Percentiles rank a stretch among this genome's conserved stretches.
phyloP scores from a whole-genome alignment of 2,888 invertebrate species.

The Andrena chrysosceles region DNA sequence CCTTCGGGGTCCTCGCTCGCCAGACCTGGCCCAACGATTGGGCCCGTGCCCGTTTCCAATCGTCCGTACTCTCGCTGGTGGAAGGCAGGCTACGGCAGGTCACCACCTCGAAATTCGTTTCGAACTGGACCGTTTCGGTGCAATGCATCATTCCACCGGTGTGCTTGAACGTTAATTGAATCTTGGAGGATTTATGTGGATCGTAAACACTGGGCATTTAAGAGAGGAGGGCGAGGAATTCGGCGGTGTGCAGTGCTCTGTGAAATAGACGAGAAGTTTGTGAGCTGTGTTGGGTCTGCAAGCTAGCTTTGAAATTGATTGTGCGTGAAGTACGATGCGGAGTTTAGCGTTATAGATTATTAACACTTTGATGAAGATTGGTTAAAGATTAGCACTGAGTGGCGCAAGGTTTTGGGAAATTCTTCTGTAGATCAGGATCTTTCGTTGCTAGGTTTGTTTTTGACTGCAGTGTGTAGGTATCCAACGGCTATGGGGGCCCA shows the following conservation, averaged over 20 bases:
- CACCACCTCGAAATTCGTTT: slow-evolving; percentile 45
- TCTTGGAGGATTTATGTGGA: slow-evolving; percentile 51
- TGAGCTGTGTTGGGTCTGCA: too few species aligned
- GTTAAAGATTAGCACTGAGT: too few species aligned
- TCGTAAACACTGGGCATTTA: slow-evolving; percentile 40
- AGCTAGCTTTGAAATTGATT: background rate
- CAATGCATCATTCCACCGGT: slow-evolving; percentile 42
- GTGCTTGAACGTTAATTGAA: slow-evolving; percentile 52
- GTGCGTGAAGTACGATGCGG: background rate
- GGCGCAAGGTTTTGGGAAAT: too few species aligned
- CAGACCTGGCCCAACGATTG: slow-evolving; percentile 14
- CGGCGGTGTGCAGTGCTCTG: background rate
- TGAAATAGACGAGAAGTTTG: background rate
- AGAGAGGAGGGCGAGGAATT: background rate
- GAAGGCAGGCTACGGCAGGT: slow-evolving; percentile 18
- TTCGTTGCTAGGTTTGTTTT: too few species aligned
- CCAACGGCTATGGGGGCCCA: too few species aligned
- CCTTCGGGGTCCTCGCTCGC: slow-evolving; percentile 28
- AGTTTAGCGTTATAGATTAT: background rate
- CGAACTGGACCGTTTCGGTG: slow-evolving; percentile 26
- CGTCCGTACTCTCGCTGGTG: background rate
- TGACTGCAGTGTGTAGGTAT: too few species aligned
- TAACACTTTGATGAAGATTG: too few species aligned
- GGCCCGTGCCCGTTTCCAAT: slow-evolving; percentile 19
- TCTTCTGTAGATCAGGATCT: too few species aligned